These are phyloP conservation scores for Oscheius sp. DNA, from an alignment of 2,888 invertebrate species.

Conservation along the genomic window DNA sequence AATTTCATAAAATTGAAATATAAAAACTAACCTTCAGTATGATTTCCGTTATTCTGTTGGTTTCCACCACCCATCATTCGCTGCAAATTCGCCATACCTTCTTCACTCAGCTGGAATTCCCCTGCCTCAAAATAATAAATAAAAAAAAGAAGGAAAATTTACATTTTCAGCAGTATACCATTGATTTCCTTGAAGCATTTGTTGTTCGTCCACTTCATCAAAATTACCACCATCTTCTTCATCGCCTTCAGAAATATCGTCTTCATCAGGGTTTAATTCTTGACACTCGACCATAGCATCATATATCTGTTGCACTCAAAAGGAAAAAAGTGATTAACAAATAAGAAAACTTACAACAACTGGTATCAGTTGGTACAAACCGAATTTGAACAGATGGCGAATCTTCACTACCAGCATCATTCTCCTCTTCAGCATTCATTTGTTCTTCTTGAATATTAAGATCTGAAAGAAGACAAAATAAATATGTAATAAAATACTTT, in stretches of 20 bases:
- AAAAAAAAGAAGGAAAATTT: background rate
- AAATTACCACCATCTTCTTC: constrained; percentile 32
- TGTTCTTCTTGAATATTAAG: constrained; percentile 45
- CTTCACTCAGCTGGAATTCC: constrained; percentile 49
- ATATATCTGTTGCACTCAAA: constrained; percentile 78
- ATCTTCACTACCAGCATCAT: constrained; percentile 46
- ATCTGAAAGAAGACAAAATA: constrained; percentile 39
- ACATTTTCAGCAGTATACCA: constrained; percentile 55
- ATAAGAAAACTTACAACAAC: constrained; percentile 39
- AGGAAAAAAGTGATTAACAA: background rate
- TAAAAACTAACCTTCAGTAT: background rate
- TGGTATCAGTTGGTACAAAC: constrained; percentile 57
- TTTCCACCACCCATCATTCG: constrained; percentile 52
- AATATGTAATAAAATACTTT: constrained; percentile 29
- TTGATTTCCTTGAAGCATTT: constrained; percentile 28
- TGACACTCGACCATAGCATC: constrained; percentile 82
- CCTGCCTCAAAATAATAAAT: background rate
- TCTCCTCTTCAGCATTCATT: constrained; percentile 42
- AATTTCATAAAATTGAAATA: no score
- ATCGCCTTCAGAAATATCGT: constrained; percentile 73
- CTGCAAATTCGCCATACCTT: constrained; percentile 60
- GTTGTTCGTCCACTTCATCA: constrained; percentile 2
- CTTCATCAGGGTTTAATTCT: constrained; percentile 82
- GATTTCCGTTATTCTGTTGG: background rate
- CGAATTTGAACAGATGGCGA: constrained; percentile 52